Evolutionary conservation across 2,797 vertebrate genomes (phyloP), one percentile per base, ranked within the genome.

Genomic region (Argentina silus): DNA sequence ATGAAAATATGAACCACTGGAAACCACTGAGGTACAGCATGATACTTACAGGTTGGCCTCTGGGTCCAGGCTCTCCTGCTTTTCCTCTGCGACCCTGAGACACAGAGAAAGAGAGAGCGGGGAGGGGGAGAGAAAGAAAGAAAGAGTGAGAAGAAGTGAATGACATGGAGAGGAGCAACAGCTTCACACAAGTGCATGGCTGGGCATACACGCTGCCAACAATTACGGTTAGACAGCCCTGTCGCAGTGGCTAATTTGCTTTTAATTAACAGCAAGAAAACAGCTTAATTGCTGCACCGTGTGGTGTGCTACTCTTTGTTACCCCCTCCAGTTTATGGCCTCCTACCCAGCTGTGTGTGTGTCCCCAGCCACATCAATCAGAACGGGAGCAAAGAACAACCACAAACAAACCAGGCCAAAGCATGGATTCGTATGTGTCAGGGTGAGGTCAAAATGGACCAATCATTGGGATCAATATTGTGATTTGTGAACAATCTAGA

Each of bases 61-160:
- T 93, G 69, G 90, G 88, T 73, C 96, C 96, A 0, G 93, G 83
- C 85, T 95, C 91, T 87, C 97, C 96, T 42, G 93, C 80, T 87
- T 97, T 97, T 77, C 98, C 97, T 91, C 96, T 90, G 67, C 96
- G 94, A 82, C 98, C 98, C 98, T 99, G 77, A 59, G 84, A 69
- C 7, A 73, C 69, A 81, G 64, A 84, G 36, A 73, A 51, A 68
- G 51, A 10, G 8, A 21, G 9, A n/a, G 61, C 12, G 72, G 63
- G 61, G 47, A 69, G 63, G 72, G 14, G 64, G 12, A 64, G 14
- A 43, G 6, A 47, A 23, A 78, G 23, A 70, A 23, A 19, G 0
- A 78, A 27, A 70, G 45, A 21, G 69, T 71, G 73, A 74, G 44
- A 78, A 50, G 48, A 43, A 71, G 75, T 74, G 42, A 78, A 74